These are phyloP conservation scores for Arvicanthis niloticus DNA, from an alignment of 2,113 vertebrate species.

Conservation along the genomic window DNA sequence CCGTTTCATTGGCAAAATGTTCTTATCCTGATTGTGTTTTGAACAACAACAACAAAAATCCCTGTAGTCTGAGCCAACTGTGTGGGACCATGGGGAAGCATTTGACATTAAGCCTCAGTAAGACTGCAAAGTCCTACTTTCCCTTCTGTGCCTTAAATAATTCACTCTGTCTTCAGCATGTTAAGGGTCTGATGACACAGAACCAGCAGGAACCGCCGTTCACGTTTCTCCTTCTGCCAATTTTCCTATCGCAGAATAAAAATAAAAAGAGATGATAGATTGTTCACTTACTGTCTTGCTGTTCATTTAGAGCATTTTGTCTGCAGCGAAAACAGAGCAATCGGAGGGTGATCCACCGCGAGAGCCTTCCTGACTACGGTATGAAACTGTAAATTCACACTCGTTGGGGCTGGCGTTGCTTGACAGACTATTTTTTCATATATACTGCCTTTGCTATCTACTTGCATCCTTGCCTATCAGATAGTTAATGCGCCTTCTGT, in stretches of 20 bases:
- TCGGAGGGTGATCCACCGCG: conserved; percentile 69
- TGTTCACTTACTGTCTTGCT: conserved; percentile 62
- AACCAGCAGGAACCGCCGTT: conserved; percentile 62
- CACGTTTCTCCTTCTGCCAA: conserved; percentile 61
- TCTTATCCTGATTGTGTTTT: conserved; percentile 23
- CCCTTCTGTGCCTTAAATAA: conserved; percentile 71
- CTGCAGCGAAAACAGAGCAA: conserved; percentile 69
- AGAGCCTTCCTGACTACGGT: conserved; percentile 39
- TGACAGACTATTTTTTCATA: conserved; percentile 76
- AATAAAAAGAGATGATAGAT: conserved; percentile 75
- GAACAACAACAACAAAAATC: not conserved
- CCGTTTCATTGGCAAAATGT: not conserved
- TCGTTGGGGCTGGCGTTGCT: conserved; percentile 64
- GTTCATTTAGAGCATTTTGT: conserved; percentile 73
- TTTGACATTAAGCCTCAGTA: conserved; percentile 53
- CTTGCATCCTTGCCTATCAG: conserved; percentile 50
- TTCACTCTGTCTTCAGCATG: conserved; percentile 28
- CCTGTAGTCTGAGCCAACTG: not conserved
- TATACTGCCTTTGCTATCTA: conserved; percentile 70
- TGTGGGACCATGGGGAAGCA: conserved; percentile 26
- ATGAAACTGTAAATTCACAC: conserved; percentile 47
- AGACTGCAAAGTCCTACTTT: conserved; percentile 65
- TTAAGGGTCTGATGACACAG: conserved; percentile 66
- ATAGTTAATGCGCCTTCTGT: conserved; percentile 58
- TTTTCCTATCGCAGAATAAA: conserved; percentile 58